Conservation (phyloP, 2,888 invertebrate species). For the Cantharis lateralis region DNA sequence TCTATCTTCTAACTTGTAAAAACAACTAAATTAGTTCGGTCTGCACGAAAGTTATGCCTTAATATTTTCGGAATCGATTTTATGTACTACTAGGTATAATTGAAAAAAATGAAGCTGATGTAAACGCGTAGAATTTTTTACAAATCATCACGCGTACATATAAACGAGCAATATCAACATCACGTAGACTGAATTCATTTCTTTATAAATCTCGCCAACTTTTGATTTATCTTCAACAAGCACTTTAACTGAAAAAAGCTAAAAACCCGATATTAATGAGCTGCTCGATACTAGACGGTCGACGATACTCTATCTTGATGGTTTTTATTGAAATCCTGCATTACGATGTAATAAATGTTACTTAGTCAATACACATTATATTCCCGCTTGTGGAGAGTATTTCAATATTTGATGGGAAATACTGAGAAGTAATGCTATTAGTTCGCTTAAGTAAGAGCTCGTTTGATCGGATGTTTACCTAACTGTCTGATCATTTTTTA, state of each 20-base stretch:
- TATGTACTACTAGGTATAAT: neutral
- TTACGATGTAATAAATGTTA: slow-evolving; percentile 13
- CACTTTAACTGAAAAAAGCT: slow-evolving; percentile 31
- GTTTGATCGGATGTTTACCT: slow-evolving; percentile 23
- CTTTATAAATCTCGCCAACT: slow-evolving; percentile 32
- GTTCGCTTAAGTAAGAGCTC: slow-evolving; percentile 20
- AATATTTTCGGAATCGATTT: neutral
- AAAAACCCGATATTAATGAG: slow-evolving; percentile 31
- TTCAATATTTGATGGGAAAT: slow-evolving; percentile 24
- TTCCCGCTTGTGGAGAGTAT: slow-evolving; percentile 13
- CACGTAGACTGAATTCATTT: slow-evolving; percentile 29
- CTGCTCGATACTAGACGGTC: slow-evolving; percentile 24
- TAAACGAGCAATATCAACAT: slow-evolving; percentile 28
- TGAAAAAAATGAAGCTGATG: slow-evolving; percentile 4
- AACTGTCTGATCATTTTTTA: slow-evolving; percentile 21
- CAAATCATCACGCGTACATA: slow-evolving; percentile 3
- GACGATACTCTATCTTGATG: slow-evolving; percentile 12
- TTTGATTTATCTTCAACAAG: slow-evolving; percentile 35
- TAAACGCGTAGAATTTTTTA: slow-evolving; percentile 12
- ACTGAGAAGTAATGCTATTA: slow-evolving; percentile 22
- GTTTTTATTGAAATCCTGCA: slow-evolving; percentile 22
- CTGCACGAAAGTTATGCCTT: neutral
- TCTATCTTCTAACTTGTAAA: no score
- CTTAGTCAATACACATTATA: slow-evolving; percentile 9
- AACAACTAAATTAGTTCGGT: neutral